These are phyloP conservation scores for Drosophila infuscata DNA, from an alignment of 2,888 invertebrate genomes.

Conservation along the genomic window DNA sequence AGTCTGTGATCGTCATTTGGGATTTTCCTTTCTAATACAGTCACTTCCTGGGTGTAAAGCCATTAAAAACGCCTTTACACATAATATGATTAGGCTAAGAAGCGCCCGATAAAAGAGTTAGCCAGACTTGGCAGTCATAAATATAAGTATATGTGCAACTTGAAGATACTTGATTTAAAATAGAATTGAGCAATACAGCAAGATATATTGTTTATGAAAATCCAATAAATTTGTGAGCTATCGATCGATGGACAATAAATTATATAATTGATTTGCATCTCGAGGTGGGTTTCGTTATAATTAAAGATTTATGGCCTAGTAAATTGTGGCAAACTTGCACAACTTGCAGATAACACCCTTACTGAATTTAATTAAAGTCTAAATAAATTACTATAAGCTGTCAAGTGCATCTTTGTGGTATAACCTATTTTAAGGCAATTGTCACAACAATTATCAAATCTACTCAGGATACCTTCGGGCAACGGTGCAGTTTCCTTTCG, in stretches of 20 bases:
- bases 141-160: neutral
- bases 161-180: neutral
- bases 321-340: conserved; percentile 10
- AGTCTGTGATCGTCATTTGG: conserved; percentile 31
- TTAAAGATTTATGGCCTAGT: conserved; percentile 39
- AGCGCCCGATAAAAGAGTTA: neutral
- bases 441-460: conserved; percentile 5
- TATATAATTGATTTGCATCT: conserved; percentile 44
- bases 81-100: conserved; percentile 12
- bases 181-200: neutral
- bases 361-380: neutral
- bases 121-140: neutral
- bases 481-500: conserved; percentile 4
- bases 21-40: conserved; percentile 66
- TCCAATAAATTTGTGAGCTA: conserved; percentile 4
- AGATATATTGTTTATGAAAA: neutral
- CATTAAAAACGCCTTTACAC: conserved; percentile 14
- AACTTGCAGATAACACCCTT: neutral
- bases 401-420: neutral
- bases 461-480: neutral
- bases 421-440: neutral
- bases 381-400: conserved; percentile 20
- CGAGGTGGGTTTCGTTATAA: conserved; percentile 20
- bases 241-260: conserved; percentile 23
- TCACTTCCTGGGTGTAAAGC: conserved; percentile 54